Base-by-base conservation (phyloP, 2,888 invertebrate species). In the Balanococcus diminutus region DNA sequence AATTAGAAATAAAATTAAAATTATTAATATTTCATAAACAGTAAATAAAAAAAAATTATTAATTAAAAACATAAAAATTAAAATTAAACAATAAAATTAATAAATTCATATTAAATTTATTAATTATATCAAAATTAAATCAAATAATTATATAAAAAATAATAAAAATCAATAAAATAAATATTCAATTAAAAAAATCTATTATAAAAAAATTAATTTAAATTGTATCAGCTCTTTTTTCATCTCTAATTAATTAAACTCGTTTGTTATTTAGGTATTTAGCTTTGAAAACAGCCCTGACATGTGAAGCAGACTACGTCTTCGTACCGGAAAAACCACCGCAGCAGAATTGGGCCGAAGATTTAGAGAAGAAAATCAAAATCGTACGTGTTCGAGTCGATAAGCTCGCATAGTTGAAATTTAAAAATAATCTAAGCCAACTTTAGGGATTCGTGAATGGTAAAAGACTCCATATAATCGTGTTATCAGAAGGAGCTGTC, bases 311-410 rank as follows among this genome's bases (percentile, higher is more conserved):
- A 89, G 98, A 99, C 92, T 99, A 95, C 93, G 96, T 99, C 89
- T 99, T 99, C 93, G 94, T 97, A 89, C 99, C 99, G 87, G 99
- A 99, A 93, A 94, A 94, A 91, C 99, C 99, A 88, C 98, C 99
- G 89, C 95, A 96, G 89, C 92, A 92, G 88, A 96, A 96, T 91
- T 99, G 99, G 99, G 94, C 94, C 90, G 94, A 94, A 89, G 95
- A 94, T 91, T 93, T 99, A 90, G 98, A 98, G 92, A 93, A 94
- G 92, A 98, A 98, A 92, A 94, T 99, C 91, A 93, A 93, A 91
- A 95, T 96, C 96, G 96, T 96, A 95, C 90, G 91, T 87, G n/a
- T 61, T 61, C 36, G 11, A 36, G 16, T 46, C 16, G 11, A 1
- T 31, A n/a, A n/a, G n/a, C n/a, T n/a, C n/a, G n/a, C n/a, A n/a